phyloP scores from a whole-genome alignment of 1,140 invertebrate species.

The Drosophila burlai region DNA sequence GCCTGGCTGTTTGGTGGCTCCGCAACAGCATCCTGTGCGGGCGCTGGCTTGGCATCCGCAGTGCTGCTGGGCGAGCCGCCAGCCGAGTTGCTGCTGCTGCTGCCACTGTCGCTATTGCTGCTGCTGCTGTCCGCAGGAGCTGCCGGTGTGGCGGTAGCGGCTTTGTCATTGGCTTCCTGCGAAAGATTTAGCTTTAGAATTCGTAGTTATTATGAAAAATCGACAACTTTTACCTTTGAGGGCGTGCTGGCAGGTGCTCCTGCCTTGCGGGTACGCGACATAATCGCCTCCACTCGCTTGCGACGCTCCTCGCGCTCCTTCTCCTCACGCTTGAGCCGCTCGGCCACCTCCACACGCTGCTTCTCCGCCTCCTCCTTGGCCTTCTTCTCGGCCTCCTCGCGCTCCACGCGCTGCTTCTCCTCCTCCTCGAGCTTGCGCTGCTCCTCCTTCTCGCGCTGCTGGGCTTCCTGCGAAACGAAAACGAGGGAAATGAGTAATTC shows the following conservation, averaged over 20 bases:
- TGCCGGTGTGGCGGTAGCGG: slow-evolving; percentile 79
- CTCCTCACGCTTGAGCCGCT: slow-evolving; percentile 91
- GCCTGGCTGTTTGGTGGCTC: slow-evolving; percentile 74
- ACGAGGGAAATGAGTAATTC: not conserved
- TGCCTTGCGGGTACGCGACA: slow-evolving; percentile 90
- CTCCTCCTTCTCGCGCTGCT: slow-evolving; percentile 90
- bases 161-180: slow-evolving; percentile 81
- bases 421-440: slow-evolving; percentile 88
- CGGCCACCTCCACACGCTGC: slow-evolving; percentile 90
- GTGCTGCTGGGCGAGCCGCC: slow-evolving; percentile 63
- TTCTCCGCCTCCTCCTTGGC: slow-evolving; percentile 92
- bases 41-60: slow-evolving; percentile 23
- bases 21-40: slow-evolving; percentile 4
- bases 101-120: slow-evolving; percentile 52
- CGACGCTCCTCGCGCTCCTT: slow-evolving; percentile 91
- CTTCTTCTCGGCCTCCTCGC: slow-evolving; percentile 91
- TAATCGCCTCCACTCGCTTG: slow-evolving; percentile 93
- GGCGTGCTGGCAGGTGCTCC: slow-evolving; percentile 85
- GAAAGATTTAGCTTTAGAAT: not conserved
- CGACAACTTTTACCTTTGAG: slow-evolving; percentile 57
- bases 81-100: slow-evolving; percentile 71
- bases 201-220: not conserved
- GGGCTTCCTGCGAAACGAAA: slow-evolving; percentile 85
- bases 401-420: slow-evolving; percentile 89
- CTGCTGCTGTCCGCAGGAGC: slow-evolving; percentile 74